Evolutionary conservation across 1,140 invertebrate species (phyloP), one percentile per base, ranked within the genome.

Genomic region (Antheraea pernyi): DNA sequence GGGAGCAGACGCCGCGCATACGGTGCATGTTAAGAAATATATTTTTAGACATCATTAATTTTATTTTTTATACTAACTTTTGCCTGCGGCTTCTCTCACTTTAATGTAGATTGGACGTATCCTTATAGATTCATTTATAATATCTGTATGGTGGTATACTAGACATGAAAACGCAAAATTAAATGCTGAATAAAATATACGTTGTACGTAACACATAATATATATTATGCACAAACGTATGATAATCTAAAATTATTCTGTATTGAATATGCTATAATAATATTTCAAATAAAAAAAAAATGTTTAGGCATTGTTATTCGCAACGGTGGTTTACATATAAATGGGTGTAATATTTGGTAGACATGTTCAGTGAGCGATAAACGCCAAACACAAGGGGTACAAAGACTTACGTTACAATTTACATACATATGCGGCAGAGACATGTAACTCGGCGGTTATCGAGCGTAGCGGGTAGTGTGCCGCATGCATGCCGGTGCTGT

Each of bases 381-480:
- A 53, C 13, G 46, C 46, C 46, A n/a, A 53, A 53, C 46, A 53
- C 46, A 53, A 30, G 46, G 46, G 46, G 46, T 53, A 53, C 11
- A n/a, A 53, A 53, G 46, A 53, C 46, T 6, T 53, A 53, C 46
- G 46, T 13, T 16, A 53, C 46, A n/a, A 53, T 53, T n/a, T 30
- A 36, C 61, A 62, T 60, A 36, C 22, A 30, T 30, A 22, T 37
- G 61, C 9, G 36, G 61, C 10, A 37, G 61, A 62, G 61, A 62
- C 30, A 62, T 37, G 61, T 30, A 36, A 37, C 22, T 62, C 61
- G 13, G 77, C 30, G 71, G 67, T 69, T 69, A 65, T 37, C 60
- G 63, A 65, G 53, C 71, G 77, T 74, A 74, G 83, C 82, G 80
- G 80, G 75, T 65, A 63, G 76, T 76, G 80, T 76, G 74, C 71